Conservation (phyloP, 1,140 invertebrate genomes). For the Scaptomyza graminum region DNA sequence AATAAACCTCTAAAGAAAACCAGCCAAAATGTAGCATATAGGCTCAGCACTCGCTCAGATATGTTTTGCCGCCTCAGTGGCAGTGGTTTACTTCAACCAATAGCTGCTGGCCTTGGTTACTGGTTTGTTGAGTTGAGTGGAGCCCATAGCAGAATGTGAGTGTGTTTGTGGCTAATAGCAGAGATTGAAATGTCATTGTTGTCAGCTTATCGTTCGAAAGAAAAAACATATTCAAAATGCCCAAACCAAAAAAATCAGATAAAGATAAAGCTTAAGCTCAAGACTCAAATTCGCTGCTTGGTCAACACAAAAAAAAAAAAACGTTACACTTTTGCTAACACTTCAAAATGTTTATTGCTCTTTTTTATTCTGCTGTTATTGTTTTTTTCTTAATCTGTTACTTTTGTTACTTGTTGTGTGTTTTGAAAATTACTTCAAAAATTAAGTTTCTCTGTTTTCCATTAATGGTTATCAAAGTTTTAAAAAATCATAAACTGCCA, state of each 20-base stretch:
- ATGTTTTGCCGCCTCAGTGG: slow-evolving; percentile 29
- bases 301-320: slow-evolving; percentile 10
- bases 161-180: slow-evolving; percentile 32
- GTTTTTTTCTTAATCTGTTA: not conserved
- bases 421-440: slow-evolving; percentile 41
- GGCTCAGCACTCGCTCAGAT: slow-evolving; percentile 30
- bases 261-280: slow-evolving; percentile 1
- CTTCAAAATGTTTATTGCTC: slow-evolving; percentile 22
- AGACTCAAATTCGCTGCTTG: slow-evolving; percentile 30
- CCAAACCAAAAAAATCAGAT: slow-evolving; percentile 16
- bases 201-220: slow-evolving; percentile 62
- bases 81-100: slow-evolving; percentile 41
- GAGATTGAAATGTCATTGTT: slow-evolving; percentile 73
- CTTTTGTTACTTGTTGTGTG: slow-evolving; percentile 22
- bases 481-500: slow-evolving; percentile 26
- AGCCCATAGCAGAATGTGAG: slow-evolving; percentile 19
- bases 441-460: slow-evolving; percentile 4
- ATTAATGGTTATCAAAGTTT: slow-evolving; percentile 31
- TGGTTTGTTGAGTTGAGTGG: slow-evolving; percentile 63
- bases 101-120: slow-evolving; percentile 76
- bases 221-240: slow-evolving; percentile 18
- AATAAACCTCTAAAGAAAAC: slow-evolving; percentile 1
- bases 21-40: slow-evolving; percentile 18
- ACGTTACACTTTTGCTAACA: slow-evolving; percentile 37
- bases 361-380: not conserved